phyloP scores from a whole-genome alignment of 2,888 invertebrate species.

The Aspidapion aeneum region DNA sequence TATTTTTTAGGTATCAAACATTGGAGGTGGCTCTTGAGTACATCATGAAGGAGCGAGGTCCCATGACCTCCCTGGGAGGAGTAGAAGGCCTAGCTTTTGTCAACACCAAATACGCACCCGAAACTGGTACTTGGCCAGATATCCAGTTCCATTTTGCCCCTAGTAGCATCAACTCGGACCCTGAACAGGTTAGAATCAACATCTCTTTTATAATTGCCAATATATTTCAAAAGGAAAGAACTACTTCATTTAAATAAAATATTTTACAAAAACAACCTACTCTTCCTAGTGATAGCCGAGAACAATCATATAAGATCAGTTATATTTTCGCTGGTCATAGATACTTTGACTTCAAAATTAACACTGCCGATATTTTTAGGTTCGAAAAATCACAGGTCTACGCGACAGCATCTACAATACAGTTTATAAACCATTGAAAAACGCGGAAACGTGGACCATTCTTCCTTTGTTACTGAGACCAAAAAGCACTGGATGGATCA shows the following conservation, averaged over 20 bases:
- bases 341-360: too few relatives aligned
- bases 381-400: slow-evolving; percentile 66
- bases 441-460: slow-evolving; percentile 82
- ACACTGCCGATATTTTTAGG: too few relatives aligned
- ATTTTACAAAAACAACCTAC: too few relatives aligned
- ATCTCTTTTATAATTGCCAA: too few relatives aligned
- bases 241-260: too few relatives aligned
- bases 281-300: too few relatives aligned
- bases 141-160: slow-evolving; percentile 86
- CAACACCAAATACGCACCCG: slow-evolving; percentile 82
- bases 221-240: not conserved
- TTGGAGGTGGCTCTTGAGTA: slow-evolving; percentile 77
- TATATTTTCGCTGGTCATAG: too few relatives aligned
- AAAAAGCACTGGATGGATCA: slow-evolving; percentile 83
- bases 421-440: slow-evolving; percentile 75
- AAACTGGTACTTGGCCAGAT: slow-evolving; percentile 74
- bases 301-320: too few relatives aligned
- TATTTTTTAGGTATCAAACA: slow-evolving; percentile 57
- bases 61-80: slow-evolving; percentile 76
- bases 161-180: slow-evolving; percentile 80
- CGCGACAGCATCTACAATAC: slow-evolving; percentile 80
- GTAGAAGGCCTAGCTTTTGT: slow-evolving; percentile 86
- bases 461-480: slow-evolving; percentile 79
- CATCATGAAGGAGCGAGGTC: slow-evolving; percentile 75
- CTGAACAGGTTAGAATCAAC: slow-evolving; percentile 60